Base-by-base conservation (phyloP, 1,140 invertebrate genomes). In the Holotrichia oblita region DNA sequence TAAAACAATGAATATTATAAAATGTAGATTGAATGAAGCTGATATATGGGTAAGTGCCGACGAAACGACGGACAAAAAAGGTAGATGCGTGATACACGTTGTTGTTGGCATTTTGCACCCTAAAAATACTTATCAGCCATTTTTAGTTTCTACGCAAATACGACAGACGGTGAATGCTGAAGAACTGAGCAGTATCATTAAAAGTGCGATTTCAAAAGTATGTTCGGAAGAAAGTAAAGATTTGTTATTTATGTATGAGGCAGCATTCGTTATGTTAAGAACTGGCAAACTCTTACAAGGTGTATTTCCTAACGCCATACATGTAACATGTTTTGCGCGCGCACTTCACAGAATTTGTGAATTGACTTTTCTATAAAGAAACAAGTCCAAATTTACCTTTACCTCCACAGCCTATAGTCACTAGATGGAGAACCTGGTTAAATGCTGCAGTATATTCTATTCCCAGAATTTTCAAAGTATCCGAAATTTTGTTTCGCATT, bases 81-180 rank as follows among this genome's bases (percentile, higher is more conserved):
- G 27, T 34, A 34, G 27, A 34, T 34, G 27, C 27, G 27, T 2
- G 27, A 34, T 34, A 34, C 27, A 34, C 27, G 27, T 34, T 34
- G 44, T 48, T 48, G 44, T 48, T 14, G 10, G 10, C 44, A 17
- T 48, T 48, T 48, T 48, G 44, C 44, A 48, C 7, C 44, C 44
- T 17, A 1, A 48, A 48, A 48, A 48, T 48, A 10, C 44, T 48
- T 48, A 48, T 6, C 44, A 48, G 7, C 7, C 44, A 2, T 48
- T 48, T 48, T 48, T 48, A 48, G n/a, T 10, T 48, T 48, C 44
- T 48, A 48, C 44, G 44, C 44, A 48, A 48, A 48, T 17, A 48
- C 44, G 44, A 48, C 44, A 48, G 44, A 48, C 10, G 44, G n/a
- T 48, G 44, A 48, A 48, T 48, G 2, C 7, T 48, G 44, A 48